Percentiles rank a stretch among this genome's conserved stretches.
These are phyloP conservation scores for Synergus laeviventris DNA, from an alignment of 2,888 invertebrate genomes.

Conservation along the genomic window DNA sequence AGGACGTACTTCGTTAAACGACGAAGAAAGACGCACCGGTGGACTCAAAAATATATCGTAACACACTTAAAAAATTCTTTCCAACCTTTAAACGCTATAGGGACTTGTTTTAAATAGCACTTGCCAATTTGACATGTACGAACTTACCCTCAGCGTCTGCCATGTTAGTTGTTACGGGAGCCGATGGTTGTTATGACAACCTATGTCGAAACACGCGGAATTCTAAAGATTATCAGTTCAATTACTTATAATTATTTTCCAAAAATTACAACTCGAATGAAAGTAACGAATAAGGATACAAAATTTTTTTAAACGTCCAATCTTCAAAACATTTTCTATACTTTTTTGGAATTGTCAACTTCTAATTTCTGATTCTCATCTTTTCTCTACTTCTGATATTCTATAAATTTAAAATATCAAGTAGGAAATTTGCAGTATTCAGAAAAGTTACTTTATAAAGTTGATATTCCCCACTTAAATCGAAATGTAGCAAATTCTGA, in stretches of 20 bases:
- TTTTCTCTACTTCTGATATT: no score
- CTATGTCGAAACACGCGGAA: slow-evolving; percentile 28
- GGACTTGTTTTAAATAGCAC: slow-evolving; percentile 18
- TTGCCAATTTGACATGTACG: slow-evolving; percentile 57
- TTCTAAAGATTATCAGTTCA: neutral
- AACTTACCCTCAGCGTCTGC: slow-evolving; percentile 71
- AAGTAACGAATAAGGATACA: neutral
- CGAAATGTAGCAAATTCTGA: no score
- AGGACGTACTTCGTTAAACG: neutral
- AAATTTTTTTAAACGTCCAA: neutral
- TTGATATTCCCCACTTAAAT: no score
- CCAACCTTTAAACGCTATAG: neutral
- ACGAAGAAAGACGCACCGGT: slow-evolving; percentile 1
- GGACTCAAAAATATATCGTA: slow-evolving; percentile 15
- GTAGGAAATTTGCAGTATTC: neutral
- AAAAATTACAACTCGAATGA: neutral
- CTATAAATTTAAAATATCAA: neutral
- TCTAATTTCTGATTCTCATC: neutral
- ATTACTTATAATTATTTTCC: slow-evolving; percentile 2
- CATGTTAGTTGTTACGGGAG: slow-evolving; percentile 68
- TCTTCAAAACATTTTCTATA: neutral
- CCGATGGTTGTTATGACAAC: slow-evolving; percentile 67
- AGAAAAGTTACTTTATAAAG: no score
- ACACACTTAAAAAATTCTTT: neutral
- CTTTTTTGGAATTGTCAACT: neutral